Evolutionary conservation across 1,140 invertebrate species (phyloP).

Genomic region (Papilio machaon): DNA sequence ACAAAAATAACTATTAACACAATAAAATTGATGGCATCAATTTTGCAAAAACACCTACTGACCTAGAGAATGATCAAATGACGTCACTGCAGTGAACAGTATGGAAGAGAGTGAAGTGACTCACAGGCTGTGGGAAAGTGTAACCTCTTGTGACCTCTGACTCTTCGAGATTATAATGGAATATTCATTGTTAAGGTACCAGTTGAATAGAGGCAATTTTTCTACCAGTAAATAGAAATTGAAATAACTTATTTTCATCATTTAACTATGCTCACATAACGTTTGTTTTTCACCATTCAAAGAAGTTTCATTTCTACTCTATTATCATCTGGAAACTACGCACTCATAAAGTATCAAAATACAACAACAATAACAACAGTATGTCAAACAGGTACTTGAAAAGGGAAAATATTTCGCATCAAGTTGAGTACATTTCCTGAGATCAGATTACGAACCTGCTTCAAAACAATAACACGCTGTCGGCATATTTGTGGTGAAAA

Average conservation of each 20-base stretch:
- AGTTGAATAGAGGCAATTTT: not conserved
- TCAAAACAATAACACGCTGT: conserved; percentile 12
- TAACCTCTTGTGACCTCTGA: conserved; percentile 34
- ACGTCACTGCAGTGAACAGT: conserved; percentile 5
- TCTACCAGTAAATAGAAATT: not conserved
- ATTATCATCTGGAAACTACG: too few species aligned
- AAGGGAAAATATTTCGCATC: conserved; percentile 7
- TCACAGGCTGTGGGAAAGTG: conserved; percentile 44
- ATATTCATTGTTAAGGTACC: conserved; percentile 15
- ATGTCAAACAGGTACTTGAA: conserved; percentile 3
- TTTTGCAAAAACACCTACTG: conserved; percentile 28
- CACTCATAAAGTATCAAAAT: conserved; percentile 1
- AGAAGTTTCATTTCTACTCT: too few species aligned
- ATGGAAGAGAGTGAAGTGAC: conserved; percentile 29
- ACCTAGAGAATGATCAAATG: not conserved
- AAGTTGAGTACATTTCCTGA: not conserved
- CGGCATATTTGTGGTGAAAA: conserved; percentile 15
- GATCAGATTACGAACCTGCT: conserved; percentile 19
- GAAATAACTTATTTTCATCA: not conserved
- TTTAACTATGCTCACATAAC: too few species aligned
- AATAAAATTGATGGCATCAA: conserved; percentile 25
- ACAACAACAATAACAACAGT: not conserved
- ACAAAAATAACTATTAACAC: not conserved
- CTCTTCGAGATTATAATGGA: conserved; percentile 16
- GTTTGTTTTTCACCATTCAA: too few species aligned